Percentiles rank a stretch among this genome's conserved stretches.
These are phyloP conservation scores for Oryctes rhinoceros DNA, from an alignment of 1,140 invertebrate genomes.

Conservation along the genomic window DNA sequence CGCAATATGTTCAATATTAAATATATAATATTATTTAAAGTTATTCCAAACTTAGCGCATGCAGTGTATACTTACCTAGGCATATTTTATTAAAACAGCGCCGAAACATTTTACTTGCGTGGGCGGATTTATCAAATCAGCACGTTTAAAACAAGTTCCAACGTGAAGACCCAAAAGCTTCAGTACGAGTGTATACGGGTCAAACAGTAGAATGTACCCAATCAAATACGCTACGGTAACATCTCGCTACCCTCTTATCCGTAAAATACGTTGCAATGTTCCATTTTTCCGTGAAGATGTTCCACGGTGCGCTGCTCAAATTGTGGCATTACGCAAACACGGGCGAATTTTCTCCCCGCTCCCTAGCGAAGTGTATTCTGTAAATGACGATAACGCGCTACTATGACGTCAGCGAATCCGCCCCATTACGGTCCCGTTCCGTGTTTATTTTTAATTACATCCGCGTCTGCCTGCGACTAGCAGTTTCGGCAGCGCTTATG, in stretches of 20 bases:
- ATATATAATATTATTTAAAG: no score
- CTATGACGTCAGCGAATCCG: slow-evolving; percentile 20
- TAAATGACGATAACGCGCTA: not conserved
- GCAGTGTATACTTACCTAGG: no score
- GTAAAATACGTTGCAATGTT: not conserved
- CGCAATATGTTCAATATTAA: no score
- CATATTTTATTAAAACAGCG: no score
- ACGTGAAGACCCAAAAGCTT: not conserved
- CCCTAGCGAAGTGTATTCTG: not conserved
- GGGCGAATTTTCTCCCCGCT: not conserved
- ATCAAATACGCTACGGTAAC: not conserved
- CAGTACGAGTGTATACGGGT: not conserved
- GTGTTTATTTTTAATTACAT: slow-evolving; percentile 11
- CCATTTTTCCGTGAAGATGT: not conserved
- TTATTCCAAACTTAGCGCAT: no score
- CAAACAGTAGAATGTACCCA: slow-evolving; percentile 15
- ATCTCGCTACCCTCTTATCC: not conserved
- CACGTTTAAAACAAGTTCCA: not conserved
- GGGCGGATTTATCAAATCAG: not conserved
- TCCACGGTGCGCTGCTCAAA: not conserved
- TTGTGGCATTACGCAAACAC: not conserved
- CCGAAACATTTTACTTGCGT: not conserved
- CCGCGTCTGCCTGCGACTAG: not conserved
- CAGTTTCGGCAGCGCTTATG: not conserved
- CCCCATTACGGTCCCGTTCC: slow-evolving; percentile 1